phyloP scores from a whole-genome alignment of 2,888 invertebrate species.

The Hedya salicella region DNA sequence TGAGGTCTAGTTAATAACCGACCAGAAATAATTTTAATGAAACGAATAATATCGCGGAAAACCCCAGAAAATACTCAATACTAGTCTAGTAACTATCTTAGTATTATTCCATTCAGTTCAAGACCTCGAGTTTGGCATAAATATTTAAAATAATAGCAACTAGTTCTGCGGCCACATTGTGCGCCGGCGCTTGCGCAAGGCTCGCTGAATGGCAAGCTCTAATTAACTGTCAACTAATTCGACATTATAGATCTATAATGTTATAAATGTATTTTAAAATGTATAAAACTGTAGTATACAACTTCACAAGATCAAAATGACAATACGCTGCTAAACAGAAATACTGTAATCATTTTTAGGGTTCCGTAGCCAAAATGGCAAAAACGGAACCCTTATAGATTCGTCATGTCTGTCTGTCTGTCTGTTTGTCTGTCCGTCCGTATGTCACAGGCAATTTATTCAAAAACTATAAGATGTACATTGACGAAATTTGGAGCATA shows the following conservation, averaged over 20 bases:
- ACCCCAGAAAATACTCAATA: neutral
- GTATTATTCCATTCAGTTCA: slow-evolving; percentile 34
- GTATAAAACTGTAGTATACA: too few species aligned
- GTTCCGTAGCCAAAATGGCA: too few species aligned
- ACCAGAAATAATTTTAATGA: neutral
- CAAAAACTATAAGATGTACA: too few species aligned
- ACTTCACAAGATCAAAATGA: too few species aligned
- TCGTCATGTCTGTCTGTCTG: too few species aligned
- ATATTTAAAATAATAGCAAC: slow-evolving; percentile 44
- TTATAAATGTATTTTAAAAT: neutral
- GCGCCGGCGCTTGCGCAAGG: slow-evolving; percentile 37
- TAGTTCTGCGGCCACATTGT: slow-evolving; percentile 36
- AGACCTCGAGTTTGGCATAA: slow-evolving; percentile 40
- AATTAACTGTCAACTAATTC: slow-evolving; percentile 82
- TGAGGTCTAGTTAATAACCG: too few species aligned
- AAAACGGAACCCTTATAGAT: too few species aligned
- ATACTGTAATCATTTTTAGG: too few species aligned
- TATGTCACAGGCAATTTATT: too few species aligned
- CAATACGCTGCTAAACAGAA: too few species aligned
- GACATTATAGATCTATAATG: slow-evolving; percentile 64
- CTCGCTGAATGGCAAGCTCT: slow-evolving; percentile 73
- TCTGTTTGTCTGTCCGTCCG: too few species aligned
- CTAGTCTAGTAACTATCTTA: neutral
- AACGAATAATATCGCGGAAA: neutral
- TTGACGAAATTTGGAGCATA: too few species aligned